phyloP scores from a whole-genome alignment of 2,888 invertebrate genomes.

The Campaea margaritaria region DNA sequence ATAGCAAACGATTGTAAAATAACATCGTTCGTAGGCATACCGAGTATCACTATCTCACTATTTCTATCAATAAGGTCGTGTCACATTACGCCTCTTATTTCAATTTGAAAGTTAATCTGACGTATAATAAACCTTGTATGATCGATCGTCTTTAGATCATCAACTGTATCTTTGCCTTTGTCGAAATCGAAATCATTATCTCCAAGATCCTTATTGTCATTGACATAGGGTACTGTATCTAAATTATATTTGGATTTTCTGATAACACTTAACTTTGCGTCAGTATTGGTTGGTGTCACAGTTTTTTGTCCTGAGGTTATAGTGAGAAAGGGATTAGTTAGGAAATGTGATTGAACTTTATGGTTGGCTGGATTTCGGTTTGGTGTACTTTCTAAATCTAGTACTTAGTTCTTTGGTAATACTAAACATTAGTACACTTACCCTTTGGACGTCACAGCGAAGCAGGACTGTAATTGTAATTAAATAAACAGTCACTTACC shows the following conservation, averaged over 20 bases:
- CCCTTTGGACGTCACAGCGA: not conserved
- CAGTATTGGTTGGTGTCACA: slow-evolving; percentile 48
- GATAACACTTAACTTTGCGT: not conserved
- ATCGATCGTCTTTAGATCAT: slow-evolving; percentile 62
- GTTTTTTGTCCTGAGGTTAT: slow-evolving; percentile 66
- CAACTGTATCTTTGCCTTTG: slow-evolving; percentile 38
- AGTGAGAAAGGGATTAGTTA: slow-evolving; percentile 43
- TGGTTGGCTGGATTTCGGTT: slow-evolving; percentile 61
- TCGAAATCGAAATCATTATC: slow-evolving; percentile 11
- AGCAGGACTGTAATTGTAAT: not conserved
- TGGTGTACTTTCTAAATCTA: slow-evolving; percentile 15
- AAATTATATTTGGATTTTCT: slow-evolving; percentile 37
- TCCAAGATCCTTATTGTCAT: slow-evolving; percentile 33
- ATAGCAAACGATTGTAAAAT: not conserved
- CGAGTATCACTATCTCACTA: slow-evolving; percentile 38
- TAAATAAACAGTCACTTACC: slow-evolving; percentile 33
- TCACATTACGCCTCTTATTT: slow-evolving; percentile 66
- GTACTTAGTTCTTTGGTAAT: not conserved
- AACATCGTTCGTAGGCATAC: slow-evolving; percentile 25
- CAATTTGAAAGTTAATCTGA: slow-evolving; percentile 74
- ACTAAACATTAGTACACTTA: not conserved
- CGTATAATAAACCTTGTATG: slow-evolving; percentile 69
- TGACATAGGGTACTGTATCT: slow-evolving; percentile 46
- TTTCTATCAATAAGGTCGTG: slow-evolving; percentile 50
- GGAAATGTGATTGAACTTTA: slow-evolving; percentile 69